Evolutionary conservation across 1,140 invertebrate genomes (phyloP).

Genomic region (Polypedilum vanderplanki): DNA sequence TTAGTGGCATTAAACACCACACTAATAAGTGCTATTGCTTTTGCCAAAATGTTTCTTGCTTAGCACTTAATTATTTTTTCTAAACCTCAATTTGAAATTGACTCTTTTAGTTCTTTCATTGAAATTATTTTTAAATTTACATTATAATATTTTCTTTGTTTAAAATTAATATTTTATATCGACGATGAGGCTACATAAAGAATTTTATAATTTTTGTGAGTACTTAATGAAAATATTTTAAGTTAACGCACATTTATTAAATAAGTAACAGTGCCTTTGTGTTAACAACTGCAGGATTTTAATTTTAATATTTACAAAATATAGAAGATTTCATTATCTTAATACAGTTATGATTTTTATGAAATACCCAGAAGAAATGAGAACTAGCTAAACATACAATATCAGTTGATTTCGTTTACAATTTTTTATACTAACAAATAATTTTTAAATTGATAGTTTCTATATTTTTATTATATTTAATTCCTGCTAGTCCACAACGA

Average conservation of each 20-base stretch:
- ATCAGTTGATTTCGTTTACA: background rate
- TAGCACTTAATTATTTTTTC: background rate
- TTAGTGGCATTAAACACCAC: too few species aligned
- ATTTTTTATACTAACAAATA: too few species aligned
- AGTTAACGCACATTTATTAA: background rate
- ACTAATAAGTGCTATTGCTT: background rate
- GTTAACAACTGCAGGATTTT: background rate
- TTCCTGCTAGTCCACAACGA: too few species aligned
- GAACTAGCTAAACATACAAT: background rate
- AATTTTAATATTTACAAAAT: constrained; percentile 20
- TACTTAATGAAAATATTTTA: background rate
- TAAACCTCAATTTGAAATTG: constrained; percentile 27
- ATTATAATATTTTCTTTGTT: constrained; percentile 15
- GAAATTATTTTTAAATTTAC: constrained; percentile 29
- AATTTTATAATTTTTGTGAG: background rate
- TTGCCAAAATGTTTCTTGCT: constrained; percentile 5
- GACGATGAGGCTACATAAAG: background rate
- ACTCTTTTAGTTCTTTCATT: constrained; percentile 25
- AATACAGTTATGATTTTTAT: background rate
- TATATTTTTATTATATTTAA: too few species aligned
- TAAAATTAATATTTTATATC: background rate
- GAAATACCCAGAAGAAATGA: constrained; percentile 12
- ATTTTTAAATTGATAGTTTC: too few species aligned
- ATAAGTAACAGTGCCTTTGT: background rate
- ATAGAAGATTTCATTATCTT: background rate